These are phyloP conservation scores for Thymallus thymallus DNA, from an alignment of 2,113 vertebrate genomes.

Conservation along the genomic window DNA sequence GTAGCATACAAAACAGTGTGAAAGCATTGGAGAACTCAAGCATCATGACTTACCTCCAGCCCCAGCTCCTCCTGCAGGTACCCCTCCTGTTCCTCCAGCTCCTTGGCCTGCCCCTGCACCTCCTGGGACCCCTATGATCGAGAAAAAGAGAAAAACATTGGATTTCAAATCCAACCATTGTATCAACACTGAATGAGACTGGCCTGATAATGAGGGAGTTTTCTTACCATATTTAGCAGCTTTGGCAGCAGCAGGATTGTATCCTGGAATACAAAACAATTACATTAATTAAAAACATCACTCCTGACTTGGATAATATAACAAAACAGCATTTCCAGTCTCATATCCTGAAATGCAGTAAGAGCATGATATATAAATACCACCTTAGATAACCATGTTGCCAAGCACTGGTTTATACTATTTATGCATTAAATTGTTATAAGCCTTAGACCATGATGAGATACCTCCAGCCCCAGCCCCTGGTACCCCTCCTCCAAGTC, in stretches of 20 bases:
- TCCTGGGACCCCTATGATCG: constrained; percentile 6
- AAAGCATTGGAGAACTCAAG: too few species aligned
- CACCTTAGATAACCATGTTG: too few species aligned
- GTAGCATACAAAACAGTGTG: neutral
- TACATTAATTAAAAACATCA: too few species aligned
- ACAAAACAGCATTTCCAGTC: too few species aligned
- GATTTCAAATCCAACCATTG: too few species aligned
- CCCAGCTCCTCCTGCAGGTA: constrained; percentile 16
- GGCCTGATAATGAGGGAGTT: neutral
- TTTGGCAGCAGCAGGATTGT: constrained; percentile 16
- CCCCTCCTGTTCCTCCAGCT: constrained; percentile 5
- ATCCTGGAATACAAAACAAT: constrained; percentile 5
- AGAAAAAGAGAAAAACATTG: neutral
- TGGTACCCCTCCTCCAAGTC: constrained; percentile 14
- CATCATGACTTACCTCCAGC: constrained; percentile 1
- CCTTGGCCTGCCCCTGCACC: constrained; percentile 2
- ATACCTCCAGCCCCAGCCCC: constrained; percentile 17
- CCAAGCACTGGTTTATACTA: too few species aligned
- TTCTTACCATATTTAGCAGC: constrained; percentile 20
- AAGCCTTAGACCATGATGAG: too few species aligned
- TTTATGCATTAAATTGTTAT: too few species aligned
- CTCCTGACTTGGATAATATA: too few species aligned
- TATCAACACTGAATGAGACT: neutral
- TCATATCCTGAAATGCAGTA: constrained; percentile 2
- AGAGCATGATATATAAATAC: too few species aligned